Percentiles rank a stretch among this genome's conserved stretches.
phyloP scores from a whole-genome alignment of 1,140 invertebrate species.

The Sarcophaga bullata region DNA sequence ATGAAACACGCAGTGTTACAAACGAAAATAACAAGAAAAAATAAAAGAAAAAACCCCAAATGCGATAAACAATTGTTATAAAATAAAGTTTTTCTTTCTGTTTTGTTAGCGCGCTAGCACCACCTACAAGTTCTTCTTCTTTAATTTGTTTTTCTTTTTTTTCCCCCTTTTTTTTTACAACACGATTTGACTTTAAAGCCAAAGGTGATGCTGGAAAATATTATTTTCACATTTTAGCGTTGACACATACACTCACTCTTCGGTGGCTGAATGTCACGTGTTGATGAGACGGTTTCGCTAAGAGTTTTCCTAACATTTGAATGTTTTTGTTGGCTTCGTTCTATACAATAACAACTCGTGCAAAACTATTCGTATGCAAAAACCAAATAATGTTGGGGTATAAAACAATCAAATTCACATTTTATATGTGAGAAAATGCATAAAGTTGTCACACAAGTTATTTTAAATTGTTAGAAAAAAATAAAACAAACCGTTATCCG shows the following conservation, averaged over 20 bases:
- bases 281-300: not conserved
- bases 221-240: conserved; percentile 39
- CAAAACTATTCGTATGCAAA: not conserved
- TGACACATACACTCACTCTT: conserved; percentile 29
- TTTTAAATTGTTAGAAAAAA: not conserved
- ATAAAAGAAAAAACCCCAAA: not conserved
- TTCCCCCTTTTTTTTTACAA: not conserved
- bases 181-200: not conserved
- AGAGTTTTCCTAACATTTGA: not conserved
- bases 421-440: not conserved
- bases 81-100: not conserved
- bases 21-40: not conserved
- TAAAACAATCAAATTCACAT: conserved; percentile 1
- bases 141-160: too few relatives aligned
- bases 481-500: too few relatives aligned
- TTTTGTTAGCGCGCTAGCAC: too few relatives aligned
- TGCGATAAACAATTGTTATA: conserved; percentile 18
- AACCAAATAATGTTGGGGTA: not conserved
- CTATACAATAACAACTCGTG: not conserved
- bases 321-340: not conserved
- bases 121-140: not conserved
- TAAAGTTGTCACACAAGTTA: conserved; percentile 9
- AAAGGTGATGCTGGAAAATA: not conserved
- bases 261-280: conserved; percentile 26
- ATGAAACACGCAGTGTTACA: not conserved